Evolutionary conservation across 2,888 invertebrate genomes (phyloP), one percentile per base, ranked within the genome.

Genomic region (Platerodrilus igneus): DNA sequence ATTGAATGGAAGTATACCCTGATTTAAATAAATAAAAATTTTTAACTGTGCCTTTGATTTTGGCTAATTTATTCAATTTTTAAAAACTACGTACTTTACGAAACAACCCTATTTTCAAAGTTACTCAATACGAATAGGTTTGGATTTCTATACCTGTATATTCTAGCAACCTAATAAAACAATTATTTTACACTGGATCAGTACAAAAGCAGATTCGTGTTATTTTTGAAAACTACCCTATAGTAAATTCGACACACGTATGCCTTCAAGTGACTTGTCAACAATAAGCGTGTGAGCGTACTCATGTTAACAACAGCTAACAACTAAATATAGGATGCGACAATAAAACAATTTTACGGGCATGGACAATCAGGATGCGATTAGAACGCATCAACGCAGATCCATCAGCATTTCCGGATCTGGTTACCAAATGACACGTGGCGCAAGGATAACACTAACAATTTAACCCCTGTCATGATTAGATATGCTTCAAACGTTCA

Each of bases 341-440:
- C 37, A 44, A 48, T 41, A 38, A 37, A 47, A 33, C 37, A 50
- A 53, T 50, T 52, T 51, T 47, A 53, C 44, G 42, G 45, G 17
- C 26, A 41, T 27, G 28, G 34, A 34, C 40, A 48, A 44, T 47
- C 41, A 38, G 35, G 41, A 42, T 22, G 29, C 41, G 47, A 48
- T 48, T 46, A 46, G 39, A 35, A 47, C 43, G 48, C 51, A 40
- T 48, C 51, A 41, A 26, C 37, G 45, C 34, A 35, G 29, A 48
- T 50, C 43, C 47, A 47, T 47, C 43, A 41, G 41, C 39, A 40
- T 51, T 47, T 47, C 41, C 47, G 50, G 42, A 49, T 52, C 44
- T 51, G 40, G 52, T 52, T 53, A 53, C 51, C 40, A 37, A 41
- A 41, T 20, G 48, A 41, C 51, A 50, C 51, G 50, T 45, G 50